Evolutionary conservation across 2,888 invertebrate species (phyloP), one percentile per base, ranked within the genome.

Genomic region (Gymnocheta viridis): DNA sequence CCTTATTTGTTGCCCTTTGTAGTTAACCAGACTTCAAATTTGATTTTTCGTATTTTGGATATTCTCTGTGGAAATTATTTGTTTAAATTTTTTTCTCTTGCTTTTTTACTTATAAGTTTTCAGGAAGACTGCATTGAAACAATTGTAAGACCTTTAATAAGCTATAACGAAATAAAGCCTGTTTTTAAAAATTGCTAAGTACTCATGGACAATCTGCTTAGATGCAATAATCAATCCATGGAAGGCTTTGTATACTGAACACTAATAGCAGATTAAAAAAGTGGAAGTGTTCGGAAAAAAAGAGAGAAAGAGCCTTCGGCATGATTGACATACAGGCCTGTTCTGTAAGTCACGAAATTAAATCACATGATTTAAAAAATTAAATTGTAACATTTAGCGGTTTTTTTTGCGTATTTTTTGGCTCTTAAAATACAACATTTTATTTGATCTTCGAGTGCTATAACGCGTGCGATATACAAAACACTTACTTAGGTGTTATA

Each of bases 51-150:
- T 22, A 41, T 66, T 67, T 69, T 74, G 54, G 47, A 38, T 73
- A 66, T 69, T 49, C 78, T 78, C 78, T 78, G 69, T 64, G 47
- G 62, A 78, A 67, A 78, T 82, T 78, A 82, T 73, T 78, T 60
- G 54, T 82, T 78, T 27, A 49, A 51, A 29, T 77, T 77, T 56
- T 49, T 24, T 4, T 17, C 7, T 17, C 9, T 24, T 17, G 6
- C 3, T 10, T 19, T 27, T 54, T 12, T n/a, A 27, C 19, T 14
- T n/a, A n/a, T n/a, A 24, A n/a, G 27, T 22, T 6, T 27, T 51
- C 29, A 41, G 51, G 4, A 64, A 64, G 10, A 10, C 7, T 12
- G 7, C n/a, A n/a, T 22, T 4, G 2, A 27, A 19, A 19, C n/a
- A n/a, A n/a, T n/a, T n/a, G n/a, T n/a, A 5, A 14, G 7, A 51